Percentiles rank a stretch among this genome's conserved stretches.
These are phyloP conservation scores for Eupithecia pulchellata DNA, from an alignment of 2,888 invertebrate species.

Conservation along the genomic window DNA sequence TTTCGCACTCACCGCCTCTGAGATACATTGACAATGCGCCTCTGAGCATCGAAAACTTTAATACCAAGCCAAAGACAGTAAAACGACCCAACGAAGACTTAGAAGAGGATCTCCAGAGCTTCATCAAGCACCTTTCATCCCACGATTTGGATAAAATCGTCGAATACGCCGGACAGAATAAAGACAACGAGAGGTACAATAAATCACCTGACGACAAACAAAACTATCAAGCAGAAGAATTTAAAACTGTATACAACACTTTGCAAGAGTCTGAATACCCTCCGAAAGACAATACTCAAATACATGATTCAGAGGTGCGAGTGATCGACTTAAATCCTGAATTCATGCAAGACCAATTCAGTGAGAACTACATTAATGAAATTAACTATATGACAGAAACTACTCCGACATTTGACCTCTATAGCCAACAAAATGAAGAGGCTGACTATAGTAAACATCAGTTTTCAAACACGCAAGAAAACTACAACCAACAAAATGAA, in stretches of 20 bases:
- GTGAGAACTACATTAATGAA: constrained; percentile 22
- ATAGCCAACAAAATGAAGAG: constrained; percentile 17
- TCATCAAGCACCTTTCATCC: constrained; percentile 73
- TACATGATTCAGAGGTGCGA: constrained; percentile 39
- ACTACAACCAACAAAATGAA: constrained; percentile 13
- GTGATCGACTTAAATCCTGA: constrained; percentile 43
- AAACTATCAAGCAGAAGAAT: constrained; percentile 41
- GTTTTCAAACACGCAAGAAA: constrained; percentile 50
- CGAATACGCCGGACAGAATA: constrained; percentile 61
- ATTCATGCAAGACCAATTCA: constrained; percentile 24
- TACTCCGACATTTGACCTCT: constrained; percentile 20
- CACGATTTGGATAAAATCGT: constrained; percentile 74
- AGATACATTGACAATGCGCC: constrained; percentile 47
- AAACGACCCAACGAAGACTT: constrained; percentile 65
- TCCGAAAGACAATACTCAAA: constrained; percentile 32
- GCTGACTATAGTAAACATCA: constrained; percentile 21
- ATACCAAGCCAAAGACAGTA: constrained; percentile 61
- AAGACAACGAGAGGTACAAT: constrained; percentile 38
- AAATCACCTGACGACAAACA: constrained; percentile 43
- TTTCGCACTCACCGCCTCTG: constrained; percentile 73
- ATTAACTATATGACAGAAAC: constrained; percentile 40
- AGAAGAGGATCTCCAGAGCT: constrained; percentile 71
- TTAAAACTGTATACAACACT: constrained; percentile 42
- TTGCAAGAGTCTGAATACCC: constrained; percentile 31
- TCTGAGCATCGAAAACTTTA: constrained; percentile 12